Evolutionary conservation across 2,113 vertebrate genomes (phyloP).

Genomic region (Heterotis niloticus): DNA sequence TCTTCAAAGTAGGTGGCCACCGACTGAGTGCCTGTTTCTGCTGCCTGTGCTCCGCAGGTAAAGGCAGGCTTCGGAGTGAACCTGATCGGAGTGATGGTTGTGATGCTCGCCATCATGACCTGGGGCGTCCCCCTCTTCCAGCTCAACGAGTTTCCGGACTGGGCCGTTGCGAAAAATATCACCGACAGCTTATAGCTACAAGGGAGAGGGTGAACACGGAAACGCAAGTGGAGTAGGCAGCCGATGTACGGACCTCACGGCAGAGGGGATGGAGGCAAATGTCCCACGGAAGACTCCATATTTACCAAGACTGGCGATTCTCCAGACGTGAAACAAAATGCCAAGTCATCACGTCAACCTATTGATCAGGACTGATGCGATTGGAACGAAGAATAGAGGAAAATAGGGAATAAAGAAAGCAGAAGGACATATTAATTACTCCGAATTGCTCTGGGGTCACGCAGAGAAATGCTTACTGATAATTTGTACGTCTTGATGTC

Average conservation of each 20-base stretch:
- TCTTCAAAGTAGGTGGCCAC: background rate
- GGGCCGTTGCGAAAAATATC: conserved; percentile 74
- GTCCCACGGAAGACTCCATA: conserved; percentile 6
- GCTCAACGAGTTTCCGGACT: conserved; percentile 79
- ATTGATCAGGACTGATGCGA: background rate
- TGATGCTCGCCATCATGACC: conserved; percentile 90
- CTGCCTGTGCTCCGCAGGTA: conserved; percentile 63
- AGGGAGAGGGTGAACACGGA: conserved; percentile 2
- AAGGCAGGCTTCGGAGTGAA: conserved; percentile 96
- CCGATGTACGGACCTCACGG: background rate
- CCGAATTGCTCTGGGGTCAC: background rate
- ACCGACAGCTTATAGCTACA: conserved; percentile 65
- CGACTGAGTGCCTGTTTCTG: background rate
- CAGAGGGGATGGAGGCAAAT: background rate
- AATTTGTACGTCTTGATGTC: background rate
- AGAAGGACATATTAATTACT: background rate
- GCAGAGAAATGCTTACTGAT: background rate
- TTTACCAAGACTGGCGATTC: background rate
- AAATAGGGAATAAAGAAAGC: background rate
- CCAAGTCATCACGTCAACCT: conserved; percentile 1
- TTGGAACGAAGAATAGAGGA: background rate
- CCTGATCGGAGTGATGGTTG: conserved; percentile 86
- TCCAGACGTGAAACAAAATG: conserved; percentile 10
- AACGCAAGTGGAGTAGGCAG: background rate
- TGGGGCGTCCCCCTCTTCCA: conserved; percentile 92